Conservation (phyloP, 2,113 vertebrate genomes). For the Donacobius atricapilla region DNA sequence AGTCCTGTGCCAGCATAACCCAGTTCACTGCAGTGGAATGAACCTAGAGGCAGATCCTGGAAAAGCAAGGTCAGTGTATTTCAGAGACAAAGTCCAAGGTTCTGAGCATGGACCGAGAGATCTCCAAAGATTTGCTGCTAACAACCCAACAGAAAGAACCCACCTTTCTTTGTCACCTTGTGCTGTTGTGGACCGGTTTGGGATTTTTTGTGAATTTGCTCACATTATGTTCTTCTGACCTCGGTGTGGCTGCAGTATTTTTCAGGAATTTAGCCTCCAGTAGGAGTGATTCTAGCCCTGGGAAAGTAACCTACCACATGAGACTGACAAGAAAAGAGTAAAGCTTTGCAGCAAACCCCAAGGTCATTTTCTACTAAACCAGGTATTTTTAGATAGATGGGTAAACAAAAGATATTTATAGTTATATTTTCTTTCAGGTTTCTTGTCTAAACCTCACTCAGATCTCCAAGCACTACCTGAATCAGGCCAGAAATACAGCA, state of each 20-base stretch:
- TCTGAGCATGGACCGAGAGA: neutral
- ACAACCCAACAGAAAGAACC: neutral
- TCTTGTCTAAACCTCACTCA: neutral
- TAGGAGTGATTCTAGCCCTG: neutral
- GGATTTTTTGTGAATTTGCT: neutral
- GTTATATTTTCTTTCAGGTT: neutral
- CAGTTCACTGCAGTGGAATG: neutral
- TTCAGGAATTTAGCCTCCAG: neutral
- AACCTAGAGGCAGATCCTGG: neutral
- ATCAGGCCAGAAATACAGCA: neutral
- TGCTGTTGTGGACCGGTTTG: fast-evolving
- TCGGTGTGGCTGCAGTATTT: neutral
- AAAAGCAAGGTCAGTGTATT: neutral
- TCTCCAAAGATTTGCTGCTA: neutral
- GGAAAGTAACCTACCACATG: neutral
- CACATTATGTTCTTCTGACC: neutral
- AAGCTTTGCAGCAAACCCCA: neutral
- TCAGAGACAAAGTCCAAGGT: neutral
- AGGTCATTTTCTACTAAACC: neutral
- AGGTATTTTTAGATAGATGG: neutral
- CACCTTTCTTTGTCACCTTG: neutral
- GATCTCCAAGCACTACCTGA: neutral
- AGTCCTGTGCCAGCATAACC: neutral
- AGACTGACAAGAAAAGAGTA: neutral
- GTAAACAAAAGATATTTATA: neutral